Evolutionary conservation across 2,797 vertebrate species (phyloP).

Genomic region (Hyperoplus lanceolatus): DNA sequence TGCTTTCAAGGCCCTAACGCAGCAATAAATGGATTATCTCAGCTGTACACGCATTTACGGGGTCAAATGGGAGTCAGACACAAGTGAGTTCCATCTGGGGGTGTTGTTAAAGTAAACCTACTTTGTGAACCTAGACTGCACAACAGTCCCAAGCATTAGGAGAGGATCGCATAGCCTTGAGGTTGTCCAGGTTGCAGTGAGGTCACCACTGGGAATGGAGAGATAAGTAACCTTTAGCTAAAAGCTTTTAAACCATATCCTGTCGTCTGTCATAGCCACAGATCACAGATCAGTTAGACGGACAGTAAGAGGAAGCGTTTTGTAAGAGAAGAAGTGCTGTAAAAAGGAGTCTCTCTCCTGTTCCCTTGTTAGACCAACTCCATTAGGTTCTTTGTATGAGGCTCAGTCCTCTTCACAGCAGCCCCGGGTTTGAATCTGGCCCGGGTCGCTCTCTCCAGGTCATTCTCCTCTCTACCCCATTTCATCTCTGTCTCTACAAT

Average conservation of each 20-base stretch:
- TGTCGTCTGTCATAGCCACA: conserved; percentile 15
- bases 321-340: conserved; percentile 9
- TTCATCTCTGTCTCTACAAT: too few relatives aligned
- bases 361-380: conserved; percentile 18
- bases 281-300: conserved; percentile 26
- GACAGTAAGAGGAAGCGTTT: conserved; percentile 12
- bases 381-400: conserved; percentile 27
- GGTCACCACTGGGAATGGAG: conserved; percentile 40
- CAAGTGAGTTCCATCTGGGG: conserved; percentile 48
- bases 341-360: conserved; percentile 42
- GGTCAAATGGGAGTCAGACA: conserved; percentile 68
- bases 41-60: conserved; percentile 49
- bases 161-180: conserved; percentile 28
- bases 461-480: too few relatives aligned
- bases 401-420: background rate
- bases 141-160: conserved; percentile 26
- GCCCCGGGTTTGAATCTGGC: too few relatives aligned
- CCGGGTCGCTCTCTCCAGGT: too few relatives aligned
- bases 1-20: conserved; percentile 69
- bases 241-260: conserved; percentile 45
- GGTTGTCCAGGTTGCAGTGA: conserved; percentile 32
- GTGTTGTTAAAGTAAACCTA: conserved; percentile 39
- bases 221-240: conserved; percentile 47
- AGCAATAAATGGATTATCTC: conserved; percentile 76
- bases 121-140: conserved; percentile 34